These are phyloP conservation scores for Periophthalmus modestus DNA, from an alignment of 2,113 vertebrate species.

Conservation along the genomic window DNA sequence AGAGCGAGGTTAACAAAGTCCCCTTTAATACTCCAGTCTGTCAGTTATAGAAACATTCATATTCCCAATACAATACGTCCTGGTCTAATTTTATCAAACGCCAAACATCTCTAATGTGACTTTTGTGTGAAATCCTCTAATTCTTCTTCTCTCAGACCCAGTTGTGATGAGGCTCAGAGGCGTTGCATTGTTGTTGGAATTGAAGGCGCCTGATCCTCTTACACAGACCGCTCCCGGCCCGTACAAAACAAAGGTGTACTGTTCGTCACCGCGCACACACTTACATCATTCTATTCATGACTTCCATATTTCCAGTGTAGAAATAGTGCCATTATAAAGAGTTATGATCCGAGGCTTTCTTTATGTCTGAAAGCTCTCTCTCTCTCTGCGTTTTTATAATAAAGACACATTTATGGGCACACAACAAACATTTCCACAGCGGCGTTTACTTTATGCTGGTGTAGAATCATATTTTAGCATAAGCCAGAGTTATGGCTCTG, in stretches of 20 bases:
- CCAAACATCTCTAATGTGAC: not conserved
- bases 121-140: not conserved
- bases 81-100: not conserved
- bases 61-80: too few species aligned
- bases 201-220: conserved; percentile 65
- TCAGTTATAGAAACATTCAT: too few species aligned
- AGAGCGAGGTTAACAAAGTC: too few species aligned
- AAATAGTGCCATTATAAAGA: conserved; percentile 56
- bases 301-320: conserved; percentile 53
- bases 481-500: conserved; percentile 60
- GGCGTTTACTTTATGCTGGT: conserved; percentile 35
- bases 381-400: conserved; percentile 40
- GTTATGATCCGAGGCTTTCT: conserved; percentile 38
- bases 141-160: conserved; percentile 17
- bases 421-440: conserved; percentile 35
- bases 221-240: conserved; percentile 48
- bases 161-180: conserved; percentile 31
- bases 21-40: too few species aligned
- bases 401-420: conserved; percentile 42
- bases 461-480: conserved; percentile 35
- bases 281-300: conserved; percentile 73
- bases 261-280: conserved; percentile 39
- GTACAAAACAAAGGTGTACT: conserved; percentile 58
- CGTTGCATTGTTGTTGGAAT: conserved; percentile 49
- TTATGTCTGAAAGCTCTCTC: conserved; percentile 48